phyloP scores from a whole-genome alignment of 64 coral and sea anemone species.

The Montipora foliosa region DNA sequence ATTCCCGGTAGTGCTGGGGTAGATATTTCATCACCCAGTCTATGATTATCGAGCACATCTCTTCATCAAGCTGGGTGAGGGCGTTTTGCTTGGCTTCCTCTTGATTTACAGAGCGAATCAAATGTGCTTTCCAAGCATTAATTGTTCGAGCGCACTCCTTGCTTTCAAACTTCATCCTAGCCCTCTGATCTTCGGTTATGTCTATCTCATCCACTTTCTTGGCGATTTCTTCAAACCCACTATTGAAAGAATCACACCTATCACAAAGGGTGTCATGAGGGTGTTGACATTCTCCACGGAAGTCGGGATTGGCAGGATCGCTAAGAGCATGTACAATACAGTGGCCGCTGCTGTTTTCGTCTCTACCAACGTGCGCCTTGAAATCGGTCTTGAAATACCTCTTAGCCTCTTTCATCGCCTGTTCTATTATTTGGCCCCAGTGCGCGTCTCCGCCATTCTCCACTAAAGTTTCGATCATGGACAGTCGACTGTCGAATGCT shows the following conservation, averaged over 20 bases:
- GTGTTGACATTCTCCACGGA: slow-evolving; percentile 12
- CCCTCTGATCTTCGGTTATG: slow-evolving; percentile 65
- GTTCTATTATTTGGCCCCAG: slow-evolving; percentile 19
- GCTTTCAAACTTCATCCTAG: slow-evolving; percentile 64
- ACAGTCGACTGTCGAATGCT: slow-evolving; percentile 6
- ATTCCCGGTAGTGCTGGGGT: slow-evolving; percentile 64
- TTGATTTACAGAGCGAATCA: slow-evolving; percentile 76
- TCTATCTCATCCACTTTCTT: slow-evolving; percentile 31
- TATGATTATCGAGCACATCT: too few species aligned
- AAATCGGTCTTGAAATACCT: slow-evolving; percentile 56
- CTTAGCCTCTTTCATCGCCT: slow-evolving; percentile 43
- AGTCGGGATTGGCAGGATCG: neutral
- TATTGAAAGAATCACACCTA: slow-evolving; percentile 11
- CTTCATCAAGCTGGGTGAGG: too few species aligned
- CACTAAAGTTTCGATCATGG: slow-evolving; percentile 1
- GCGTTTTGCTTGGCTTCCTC: slow-evolving; percentile 55
- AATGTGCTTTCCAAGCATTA: slow-evolving; percentile 22
- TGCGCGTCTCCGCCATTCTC: slow-evolving; percentile 18
- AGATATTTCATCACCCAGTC: neutral
- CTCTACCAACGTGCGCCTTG: slow-evolving; percentile 35
- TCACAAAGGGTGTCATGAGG: slow-evolving; percentile 16
- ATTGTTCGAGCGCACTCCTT: slow-evolving; percentile 58
- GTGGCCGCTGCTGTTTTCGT: slow-evolving; percentile 14
- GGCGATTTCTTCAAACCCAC: neutral
- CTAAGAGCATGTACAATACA: slow-evolving; percentile 32